A percentile compares a stretch with the other conserved stretches of the same genome.
Evolutionary conservation across 2,113 vertebrate species (phyloP).

Genomic region (Salvelinus fontinalis): DNA sequence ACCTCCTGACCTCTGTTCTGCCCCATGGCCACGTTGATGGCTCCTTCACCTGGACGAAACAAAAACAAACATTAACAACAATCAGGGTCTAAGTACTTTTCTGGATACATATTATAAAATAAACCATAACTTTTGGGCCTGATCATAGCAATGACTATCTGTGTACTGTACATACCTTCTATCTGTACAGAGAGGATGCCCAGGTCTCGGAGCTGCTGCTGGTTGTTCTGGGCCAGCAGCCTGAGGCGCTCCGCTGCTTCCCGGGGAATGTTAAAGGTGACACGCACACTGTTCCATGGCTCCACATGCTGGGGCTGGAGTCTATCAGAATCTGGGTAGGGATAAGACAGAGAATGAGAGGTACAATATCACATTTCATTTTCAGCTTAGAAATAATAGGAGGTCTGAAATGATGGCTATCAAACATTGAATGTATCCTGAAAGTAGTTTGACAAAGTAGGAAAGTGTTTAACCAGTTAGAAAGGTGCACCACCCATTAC

Average conservation of each 20-base stretch:
- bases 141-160: too few relatives aligned
- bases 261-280: constrained; percentile 96
- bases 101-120: background rate
- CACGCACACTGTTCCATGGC: constrained; percentile 97
- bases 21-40: constrained; percentile 89
- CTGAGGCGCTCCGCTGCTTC: constrained; percentile 94
- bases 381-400: too few relatives aligned
- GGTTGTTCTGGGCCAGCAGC: constrained; percentile 93
- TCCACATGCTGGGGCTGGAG: constrained; percentile 87
- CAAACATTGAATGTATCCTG: too few relatives aligned
- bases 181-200: constrained; percentile 98
- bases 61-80: background rate
- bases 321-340: constrained; percentile 77
- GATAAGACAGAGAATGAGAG: constrained; percentile 20
- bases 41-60: constrained; percentile 86
- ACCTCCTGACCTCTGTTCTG: constrained; percentile 92
- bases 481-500: background rate
- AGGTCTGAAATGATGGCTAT: too few relatives aligned
- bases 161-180: constrained; percentile 79
- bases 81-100: background rate
- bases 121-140: too few relatives aligned
- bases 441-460: too few relatives aligned
- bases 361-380: too few relatives aligned
- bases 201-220: constrained; percentile 95
- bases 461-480: background rate